Percentiles rank a stretch among this genome's conserved stretches.
Evolutionary conservation across 2,888 invertebrate genomes (phyloP).

Genomic region (Rutpela maculata): DNA sequence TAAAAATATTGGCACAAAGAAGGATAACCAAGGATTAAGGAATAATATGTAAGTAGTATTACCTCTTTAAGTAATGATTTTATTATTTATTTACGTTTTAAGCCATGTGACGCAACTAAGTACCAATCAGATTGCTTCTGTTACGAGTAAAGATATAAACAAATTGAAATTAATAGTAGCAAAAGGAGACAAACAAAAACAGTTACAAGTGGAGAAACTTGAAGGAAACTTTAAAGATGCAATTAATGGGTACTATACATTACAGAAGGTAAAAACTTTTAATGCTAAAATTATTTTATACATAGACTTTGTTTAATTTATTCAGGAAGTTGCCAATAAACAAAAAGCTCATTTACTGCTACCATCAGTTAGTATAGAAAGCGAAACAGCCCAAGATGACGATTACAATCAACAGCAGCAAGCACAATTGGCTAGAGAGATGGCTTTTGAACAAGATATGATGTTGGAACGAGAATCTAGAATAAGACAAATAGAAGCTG

Average conservation of each 20-base stretch:
- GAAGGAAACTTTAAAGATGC: constrained; percentile 89
- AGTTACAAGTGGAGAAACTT: constrained; percentile 88
- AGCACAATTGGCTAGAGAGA: constrained; percentile 75
- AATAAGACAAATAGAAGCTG: constrained; percentile 87
- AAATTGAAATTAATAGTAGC: constrained; percentile 83
- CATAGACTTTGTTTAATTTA: constrained; percentile 13
- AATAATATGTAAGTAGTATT: constrained; percentile 78
- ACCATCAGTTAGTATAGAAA: constrained; percentile 67
- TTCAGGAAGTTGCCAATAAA: constrained; percentile 80
- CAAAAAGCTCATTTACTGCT: constrained; percentile 80
- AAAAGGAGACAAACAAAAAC: constrained; percentile 86
- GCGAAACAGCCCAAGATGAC: constrained; percentile 65
- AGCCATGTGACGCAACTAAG: constrained; percentile 85
- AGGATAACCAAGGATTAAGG: constrained; percentile 82
- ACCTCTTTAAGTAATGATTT: background rate
- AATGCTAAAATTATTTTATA: constrained; percentile 8
- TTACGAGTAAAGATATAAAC: constrained; percentile 84
- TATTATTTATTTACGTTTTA: constrained; percentile 55
- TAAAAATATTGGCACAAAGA: constrained; percentile 84
- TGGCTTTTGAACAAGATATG: constrained; percentile 88
- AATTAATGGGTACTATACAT: constrained; percentile 80
- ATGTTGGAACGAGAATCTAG: constrained; percentile 87
- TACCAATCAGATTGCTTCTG: constrained; percentile 84
- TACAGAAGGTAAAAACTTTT: constrained; percentile 82
- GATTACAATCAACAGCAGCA: constrained; percentile 73